Evolutionary conservation across 2,797 vertebrate species (phyloP).

Genomic region (Coluber constrictor): DNA sequence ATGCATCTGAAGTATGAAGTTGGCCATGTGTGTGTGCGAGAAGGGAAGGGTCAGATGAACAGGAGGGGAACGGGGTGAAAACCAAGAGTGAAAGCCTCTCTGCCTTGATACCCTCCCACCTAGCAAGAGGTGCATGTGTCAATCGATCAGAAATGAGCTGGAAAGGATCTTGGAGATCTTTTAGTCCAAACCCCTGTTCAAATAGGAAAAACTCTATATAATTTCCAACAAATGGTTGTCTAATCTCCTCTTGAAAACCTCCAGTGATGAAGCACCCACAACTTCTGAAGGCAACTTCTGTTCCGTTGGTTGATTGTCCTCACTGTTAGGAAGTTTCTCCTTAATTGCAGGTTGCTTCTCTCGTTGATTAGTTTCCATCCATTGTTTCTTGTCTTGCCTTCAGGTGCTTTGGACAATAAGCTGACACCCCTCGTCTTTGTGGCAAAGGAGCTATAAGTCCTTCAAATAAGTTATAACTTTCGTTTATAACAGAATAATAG

Average conservation of each 20-base stretch:
- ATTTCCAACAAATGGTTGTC: background rate
- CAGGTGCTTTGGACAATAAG: too few relatives aligned
- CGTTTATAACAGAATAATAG: too few relatives aligned
- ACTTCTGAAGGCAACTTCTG: background rate
- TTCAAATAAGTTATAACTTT: too few relatives aligned
- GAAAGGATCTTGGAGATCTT: background rate
- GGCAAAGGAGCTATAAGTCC: too few relatives aligned
- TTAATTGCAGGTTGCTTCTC: too few relatives aligned
- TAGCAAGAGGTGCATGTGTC: background rate
- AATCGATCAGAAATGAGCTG: background rate
- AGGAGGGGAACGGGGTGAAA: background rate
- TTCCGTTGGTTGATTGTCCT: too few relatives aligned
- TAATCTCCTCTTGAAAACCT: background rate
- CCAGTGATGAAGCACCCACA: background rate
- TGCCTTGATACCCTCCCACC: background rate
- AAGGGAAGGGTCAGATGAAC: constrained; percentile 19
- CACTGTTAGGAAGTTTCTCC: too few relatives aligned
- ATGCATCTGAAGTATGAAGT: constrained; percentile 16
- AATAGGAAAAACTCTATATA: background rate
- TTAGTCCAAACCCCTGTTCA: background rate
- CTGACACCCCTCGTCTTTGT: too few relatives aligned
- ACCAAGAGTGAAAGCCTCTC: background rate
- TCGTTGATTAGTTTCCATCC: too few relatives aligned
- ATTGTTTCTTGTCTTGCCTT: too few relatives aligned
- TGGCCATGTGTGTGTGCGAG: background rate